These are phyloP conservation scores for Andrena bicolor DNA, from an alignment of 2,888 invertebrate species.

Conservation along the genomic window DNA sequence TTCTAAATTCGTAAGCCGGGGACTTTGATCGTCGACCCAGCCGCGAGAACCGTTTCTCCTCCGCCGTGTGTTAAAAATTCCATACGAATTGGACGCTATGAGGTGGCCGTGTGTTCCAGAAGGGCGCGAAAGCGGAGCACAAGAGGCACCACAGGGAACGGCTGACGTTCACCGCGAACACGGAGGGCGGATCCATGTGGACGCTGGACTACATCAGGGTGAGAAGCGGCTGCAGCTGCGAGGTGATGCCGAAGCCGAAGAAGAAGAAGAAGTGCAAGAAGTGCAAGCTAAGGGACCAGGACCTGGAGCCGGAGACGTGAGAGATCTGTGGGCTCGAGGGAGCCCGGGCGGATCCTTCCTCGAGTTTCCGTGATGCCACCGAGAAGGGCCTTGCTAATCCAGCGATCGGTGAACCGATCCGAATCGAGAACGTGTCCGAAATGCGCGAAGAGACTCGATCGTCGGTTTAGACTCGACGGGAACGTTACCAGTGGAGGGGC, in stretches of 20 bases:
- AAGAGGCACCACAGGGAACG: constrained; percentile 79
- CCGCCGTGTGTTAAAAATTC: too few species aligned
- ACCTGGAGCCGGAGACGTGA: constrained; percentile 67
- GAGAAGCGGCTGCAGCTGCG: constrained; percentile 94
- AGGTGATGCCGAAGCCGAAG: constrained; percentile 88
- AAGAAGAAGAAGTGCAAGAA: constrained; percentile 84
- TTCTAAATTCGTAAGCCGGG: too few species aligned
- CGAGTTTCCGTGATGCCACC: constrained; percentile 39
- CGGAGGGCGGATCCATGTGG: constrained; percentile 86
- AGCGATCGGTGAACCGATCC: not conserved
- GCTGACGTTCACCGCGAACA: constrained; percentile 86
- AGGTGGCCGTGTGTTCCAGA: constrained; percentile 40
- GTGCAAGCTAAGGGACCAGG: constrained; percentile 68
- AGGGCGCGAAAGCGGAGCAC: constrained; percentile 85
- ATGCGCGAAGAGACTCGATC: constrained; percentile 20
- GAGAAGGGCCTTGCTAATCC: constrained; percentile 1
- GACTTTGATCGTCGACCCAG: too few species aligned
- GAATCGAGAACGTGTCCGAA: constrained; percentile 9
- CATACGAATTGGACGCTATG: too few species aligned
- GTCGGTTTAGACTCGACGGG: constrained; percentile 26
- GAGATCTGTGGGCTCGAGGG: constrained; percentile 18
- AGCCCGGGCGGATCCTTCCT: constrained; percentile 30
- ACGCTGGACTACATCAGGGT: constrained; percentile 93
- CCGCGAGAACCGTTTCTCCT: too few species aligned
- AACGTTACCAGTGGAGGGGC: constrained; percentile 62